Percentiles rank a stretch among this genome's conserved stretches.
Conservation (phyloP, 2,113 vertebrate species). For the Dermatemys mawii region DNA sequence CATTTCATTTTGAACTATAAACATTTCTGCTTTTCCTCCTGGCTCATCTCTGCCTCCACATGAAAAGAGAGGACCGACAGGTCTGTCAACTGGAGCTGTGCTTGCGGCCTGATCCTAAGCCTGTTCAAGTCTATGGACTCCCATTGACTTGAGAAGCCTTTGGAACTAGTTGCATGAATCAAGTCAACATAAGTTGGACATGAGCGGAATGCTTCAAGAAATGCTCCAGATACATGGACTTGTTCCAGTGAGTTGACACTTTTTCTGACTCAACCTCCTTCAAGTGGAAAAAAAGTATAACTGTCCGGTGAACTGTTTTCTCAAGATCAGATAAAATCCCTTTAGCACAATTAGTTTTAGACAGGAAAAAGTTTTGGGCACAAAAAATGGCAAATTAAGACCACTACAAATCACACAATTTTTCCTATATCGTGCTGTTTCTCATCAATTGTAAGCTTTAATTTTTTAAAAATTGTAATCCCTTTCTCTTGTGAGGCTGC, state of each 20-base stretch:
- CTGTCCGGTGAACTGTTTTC: not conserved
- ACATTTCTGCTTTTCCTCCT: not conserved
- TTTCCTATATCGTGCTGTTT: not conserved
- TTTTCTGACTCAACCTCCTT: not conserved
- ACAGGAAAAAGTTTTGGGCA: not conserved
- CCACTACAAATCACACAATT: too few species aligned
- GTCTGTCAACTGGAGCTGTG: not conserved
- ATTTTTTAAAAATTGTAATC: not conserved
- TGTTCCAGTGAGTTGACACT: not conserved
- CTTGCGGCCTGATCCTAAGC: not conserved
- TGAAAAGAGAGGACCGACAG: not conserved
- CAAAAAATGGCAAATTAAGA: fast-evolving
- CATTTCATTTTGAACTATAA: not conserved
- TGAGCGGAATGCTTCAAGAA: not conserved
- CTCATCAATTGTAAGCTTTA: not conserved
- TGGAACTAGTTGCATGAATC: not conserved
- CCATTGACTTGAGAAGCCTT: not conserved
- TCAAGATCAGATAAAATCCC: not conserved
- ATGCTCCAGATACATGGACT: not conserved
- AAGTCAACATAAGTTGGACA: not conserved
- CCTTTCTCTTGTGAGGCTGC: not conserved
- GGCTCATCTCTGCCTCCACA: not conserved
- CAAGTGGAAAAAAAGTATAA: not conserved
- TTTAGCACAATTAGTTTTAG: not conserved
- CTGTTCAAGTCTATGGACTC: not conserved